Conservation (phyloP, 2,888 invertebrate species). For the Ophion ellenae region DNA sequence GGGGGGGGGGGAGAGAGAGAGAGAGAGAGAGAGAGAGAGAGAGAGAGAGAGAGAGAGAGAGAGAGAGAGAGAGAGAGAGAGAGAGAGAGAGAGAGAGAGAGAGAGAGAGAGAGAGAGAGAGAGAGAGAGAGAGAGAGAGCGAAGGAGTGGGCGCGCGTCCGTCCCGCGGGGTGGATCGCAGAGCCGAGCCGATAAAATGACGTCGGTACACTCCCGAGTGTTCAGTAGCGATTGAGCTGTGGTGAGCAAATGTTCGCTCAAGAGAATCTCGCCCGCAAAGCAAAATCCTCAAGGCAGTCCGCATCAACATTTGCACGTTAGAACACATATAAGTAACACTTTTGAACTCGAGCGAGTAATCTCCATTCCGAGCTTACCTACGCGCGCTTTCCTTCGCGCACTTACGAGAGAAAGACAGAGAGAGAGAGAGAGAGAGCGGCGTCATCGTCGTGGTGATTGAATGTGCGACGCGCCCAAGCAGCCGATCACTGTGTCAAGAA, state of each 20-base stretch:
- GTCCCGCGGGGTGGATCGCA: slow-evolving; percentile 25
- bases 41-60: slow-evolving; percentile 24
- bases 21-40: slow-evolving; percentile 20
- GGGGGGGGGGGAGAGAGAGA: background rate
- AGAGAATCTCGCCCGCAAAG: background rate
- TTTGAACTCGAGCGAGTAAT: background rate
- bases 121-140: slow-evolving; percentile 3
- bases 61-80: background rate
- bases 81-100: slow-evolving; percentile 1
- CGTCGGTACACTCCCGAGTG: slow-evolving; percentile 70
- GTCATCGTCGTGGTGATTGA: background rate
- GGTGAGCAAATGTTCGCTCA: slow-evolving; percentile 10
- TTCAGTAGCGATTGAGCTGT: slow-evolving; percentile 71
- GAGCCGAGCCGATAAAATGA: slow-evolving; percentile 75
- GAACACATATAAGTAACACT: background rate
- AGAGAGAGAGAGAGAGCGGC: background rate
- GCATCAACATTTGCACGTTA: background rate
- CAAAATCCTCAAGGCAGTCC: background rate
- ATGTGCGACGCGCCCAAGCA: slow-evolving; percentile 23
- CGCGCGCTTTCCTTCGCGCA: background rate
- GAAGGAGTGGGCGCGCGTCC: slow-evolving; percentile 20
- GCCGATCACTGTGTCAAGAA: slow-evolving; percentile 1
- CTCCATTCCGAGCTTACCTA: background rate
- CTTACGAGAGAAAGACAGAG: background rate
- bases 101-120: slow-evolving; percentile 20